Evolutionary conservation across 2,113 vertebrate species (phyloP).

Genomic region (Sinosuthora webbiana): DNA sequence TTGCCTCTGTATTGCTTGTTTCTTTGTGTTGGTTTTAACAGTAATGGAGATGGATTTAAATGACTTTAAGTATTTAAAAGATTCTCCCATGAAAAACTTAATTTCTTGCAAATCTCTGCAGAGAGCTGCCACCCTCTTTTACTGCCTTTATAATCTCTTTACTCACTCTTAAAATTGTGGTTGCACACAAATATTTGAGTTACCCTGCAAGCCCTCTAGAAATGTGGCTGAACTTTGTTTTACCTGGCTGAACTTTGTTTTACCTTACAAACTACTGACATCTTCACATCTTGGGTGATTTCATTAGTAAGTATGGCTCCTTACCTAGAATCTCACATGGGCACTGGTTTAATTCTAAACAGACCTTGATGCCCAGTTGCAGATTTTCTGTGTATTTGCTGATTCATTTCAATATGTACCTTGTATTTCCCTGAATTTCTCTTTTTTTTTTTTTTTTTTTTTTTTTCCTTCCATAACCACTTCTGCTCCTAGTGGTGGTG

Average conservation of each 20-base stretch:
- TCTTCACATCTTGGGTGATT: background rate
- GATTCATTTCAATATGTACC: background rate
- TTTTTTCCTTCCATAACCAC: background rate
- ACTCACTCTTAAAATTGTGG: accelerated
- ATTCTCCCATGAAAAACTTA: background rate
- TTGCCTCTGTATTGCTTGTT: background rate
- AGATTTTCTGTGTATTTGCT: background rate
- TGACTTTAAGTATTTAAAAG: background rate
- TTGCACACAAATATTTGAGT: background rate
- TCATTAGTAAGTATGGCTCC: background rate
- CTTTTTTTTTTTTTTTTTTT: too few relatives aligned
- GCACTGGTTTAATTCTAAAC: background rate
- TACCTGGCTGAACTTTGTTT: background rate
- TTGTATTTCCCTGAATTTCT: background rate
- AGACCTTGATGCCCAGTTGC: background rate
- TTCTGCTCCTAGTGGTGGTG: background rate
- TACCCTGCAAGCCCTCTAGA: background rate
- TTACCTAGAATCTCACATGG: background rate
- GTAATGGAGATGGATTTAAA: background rate
- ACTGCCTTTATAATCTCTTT: background rate
- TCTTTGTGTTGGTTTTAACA: background rate
- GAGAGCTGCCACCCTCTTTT: background rate
- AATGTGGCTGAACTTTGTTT: too few relatives aligned
- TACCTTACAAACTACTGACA: background rate
- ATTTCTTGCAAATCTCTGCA: background rate